phyloP scores from a whole-genome alignment of 2,797 vertebrate species.

The Brachymystax lenok region DNA sequence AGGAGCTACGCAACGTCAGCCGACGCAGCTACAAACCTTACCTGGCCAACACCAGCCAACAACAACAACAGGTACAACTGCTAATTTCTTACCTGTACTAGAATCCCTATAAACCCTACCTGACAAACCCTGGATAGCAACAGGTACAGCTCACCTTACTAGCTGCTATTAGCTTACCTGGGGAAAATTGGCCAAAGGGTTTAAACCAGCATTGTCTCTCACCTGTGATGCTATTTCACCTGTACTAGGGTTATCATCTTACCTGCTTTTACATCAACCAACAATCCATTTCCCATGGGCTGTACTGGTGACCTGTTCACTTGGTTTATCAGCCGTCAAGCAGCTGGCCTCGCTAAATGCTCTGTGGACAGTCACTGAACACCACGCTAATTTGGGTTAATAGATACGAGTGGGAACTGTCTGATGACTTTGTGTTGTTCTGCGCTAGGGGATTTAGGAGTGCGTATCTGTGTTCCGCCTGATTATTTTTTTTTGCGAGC shows the following conservation, averaged over 20 bases:
- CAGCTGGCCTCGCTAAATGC: background rate
- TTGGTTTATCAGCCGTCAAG: background rate
- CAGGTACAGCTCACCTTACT: no score
- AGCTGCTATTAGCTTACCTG: no score
- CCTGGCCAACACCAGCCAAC: conserved; percentile 61
- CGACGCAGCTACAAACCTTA: conserved; percentile 80
- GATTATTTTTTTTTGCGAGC: background rate
- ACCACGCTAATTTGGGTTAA: background rate
- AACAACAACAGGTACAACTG: conserved; percentile 64
- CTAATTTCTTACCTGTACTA: background rate
- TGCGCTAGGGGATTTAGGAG: background rate
- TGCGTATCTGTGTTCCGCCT: background rate
- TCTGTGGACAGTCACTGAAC: background rate
- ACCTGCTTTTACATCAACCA: background rate
- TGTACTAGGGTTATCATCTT: background rate
- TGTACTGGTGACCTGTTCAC: background rate
- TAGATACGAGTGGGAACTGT: background rate
- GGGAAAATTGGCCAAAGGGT: no score
- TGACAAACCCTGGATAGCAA: background rate
- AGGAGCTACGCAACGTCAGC: conserved; percentile 77
- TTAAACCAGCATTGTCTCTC: no score
- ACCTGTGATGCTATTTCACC: no score
- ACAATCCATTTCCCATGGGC: background rate
- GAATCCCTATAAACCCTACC: background rate
- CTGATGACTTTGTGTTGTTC: conserved; percentile 1